Base-by-base conservation (phyloP, 2,888 invertebrate species). In the Eupithecia vulgata region DNA sequence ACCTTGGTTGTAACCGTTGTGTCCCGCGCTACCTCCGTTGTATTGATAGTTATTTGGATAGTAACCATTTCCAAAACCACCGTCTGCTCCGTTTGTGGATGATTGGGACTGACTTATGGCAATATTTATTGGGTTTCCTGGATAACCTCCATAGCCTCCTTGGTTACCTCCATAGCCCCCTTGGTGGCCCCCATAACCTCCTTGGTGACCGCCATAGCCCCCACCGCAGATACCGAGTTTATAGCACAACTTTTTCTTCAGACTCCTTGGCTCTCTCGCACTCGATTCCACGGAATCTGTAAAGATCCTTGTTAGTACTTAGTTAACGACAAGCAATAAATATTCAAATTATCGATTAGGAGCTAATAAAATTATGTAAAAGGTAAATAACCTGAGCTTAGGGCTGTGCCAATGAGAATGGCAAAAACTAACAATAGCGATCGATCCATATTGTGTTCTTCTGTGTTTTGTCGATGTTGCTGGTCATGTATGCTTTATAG, bases 51-150 rank as follows among this genome's bases (percentile, higher is more conserved):
- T 91, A 74, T 88, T 87, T 3, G 91, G 91, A 70, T 84, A 86
- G 77, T 88, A 83, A 1, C 90, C 88, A 42, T 78, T 80, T 2
- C 84, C 84, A 62, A 88, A 86, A 13, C 90, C 91, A 3, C 91
- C 90, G 0, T 88, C 89, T 0, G 90, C 93, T 17, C 88, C 85
- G 42, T 88, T 91, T 0, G 92, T 85, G 5, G 93, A 91, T 15
- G 92, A 85, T 76, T 94, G 94, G 0, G 94, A 93, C 76, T 94
- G 94, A 69, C 93, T 94, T 70, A 94, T 91, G 3, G 93, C 94
- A 68, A 94, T 94, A 80, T 93, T 93, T 72, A 94, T 90, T 6
- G 91, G 89, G 15, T 74, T 80, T 40, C 21, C 57, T 40, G 79
- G 78, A 64, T 81, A 76, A 12, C 81, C 82, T 61, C 79, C 80